Evolutionary conservation across 2,113 vertebrate species (phyloP).

Genomic region (Notiomystis cincta): DNA sequence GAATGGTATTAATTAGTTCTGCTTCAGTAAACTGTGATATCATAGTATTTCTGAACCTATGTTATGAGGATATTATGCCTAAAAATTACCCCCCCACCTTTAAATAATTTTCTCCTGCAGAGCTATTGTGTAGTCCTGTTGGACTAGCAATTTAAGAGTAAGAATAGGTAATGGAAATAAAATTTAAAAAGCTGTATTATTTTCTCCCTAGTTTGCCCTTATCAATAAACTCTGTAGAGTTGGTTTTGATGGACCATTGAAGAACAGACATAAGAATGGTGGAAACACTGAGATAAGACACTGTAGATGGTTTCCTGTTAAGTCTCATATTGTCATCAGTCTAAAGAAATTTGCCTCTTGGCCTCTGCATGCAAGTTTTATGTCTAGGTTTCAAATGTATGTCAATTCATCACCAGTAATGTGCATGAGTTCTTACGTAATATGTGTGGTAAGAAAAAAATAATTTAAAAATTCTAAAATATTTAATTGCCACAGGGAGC

Average conservation of each 20-base stretch:
- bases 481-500: background rate
- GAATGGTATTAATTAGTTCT: background rate
- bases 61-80: background rate
- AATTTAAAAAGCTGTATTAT: accelerated
- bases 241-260: background rate
- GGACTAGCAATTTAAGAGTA: background rate
- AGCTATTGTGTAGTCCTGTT: background rate
- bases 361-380: background rate
- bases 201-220: background rate
- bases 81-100: background rate
- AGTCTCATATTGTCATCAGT: background rate
- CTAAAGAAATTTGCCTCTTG: background rate
- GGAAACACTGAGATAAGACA: background rate
- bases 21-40: background rate
- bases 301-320: background rate
- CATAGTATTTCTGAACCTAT: background rate
- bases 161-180: background rate
- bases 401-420: background rate
- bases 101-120: background rate
- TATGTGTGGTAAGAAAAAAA: background rate
- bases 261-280: background rate
- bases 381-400: background rate
- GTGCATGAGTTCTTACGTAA: background rate
- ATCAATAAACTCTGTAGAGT: accelerated
- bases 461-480: background rate